Conservation (phyloP, 2,888 invertebrate genomes). For the Trissolcus brochymenae region DNA sequence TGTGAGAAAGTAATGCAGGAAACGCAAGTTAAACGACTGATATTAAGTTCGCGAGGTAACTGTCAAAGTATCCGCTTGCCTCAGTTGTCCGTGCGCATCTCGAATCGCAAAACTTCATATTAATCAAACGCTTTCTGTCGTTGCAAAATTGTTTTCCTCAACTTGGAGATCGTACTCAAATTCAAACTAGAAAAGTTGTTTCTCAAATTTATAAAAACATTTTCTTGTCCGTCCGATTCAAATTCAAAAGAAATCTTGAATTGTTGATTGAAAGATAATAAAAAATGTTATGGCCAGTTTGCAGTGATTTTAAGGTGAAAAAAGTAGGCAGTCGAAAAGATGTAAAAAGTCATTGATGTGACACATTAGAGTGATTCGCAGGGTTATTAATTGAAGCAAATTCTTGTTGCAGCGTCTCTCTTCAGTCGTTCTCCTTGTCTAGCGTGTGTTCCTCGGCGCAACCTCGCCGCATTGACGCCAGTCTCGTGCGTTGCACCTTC, state of each 20-base stretch:
- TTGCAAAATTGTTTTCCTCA: neutral
- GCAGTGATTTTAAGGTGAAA: neutral
- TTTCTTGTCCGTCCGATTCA: no score
- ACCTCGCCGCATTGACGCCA: conserved; percentile 54
- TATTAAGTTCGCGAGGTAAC: conserved; percentile 25
- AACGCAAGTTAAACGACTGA: conserved; percentile 13
- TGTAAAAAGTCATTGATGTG: neutral
- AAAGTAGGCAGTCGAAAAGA: neutral
- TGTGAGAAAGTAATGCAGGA: conserved; percentile 49
- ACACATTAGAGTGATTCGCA: neutral
- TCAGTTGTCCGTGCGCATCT: conserved; percentile 1
- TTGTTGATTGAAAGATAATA: no score
- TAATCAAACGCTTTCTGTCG: neutral
- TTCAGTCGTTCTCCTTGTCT: conserved; percentile 7
- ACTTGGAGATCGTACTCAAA: no score
- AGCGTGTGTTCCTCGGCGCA: neutral
- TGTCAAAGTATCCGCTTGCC: conserved; percentile 11
- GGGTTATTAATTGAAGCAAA: conserved; percentile 13
- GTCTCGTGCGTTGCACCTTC: conserved; percentile 54
- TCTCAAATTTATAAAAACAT: no score
- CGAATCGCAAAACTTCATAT: neutral
- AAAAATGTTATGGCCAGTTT: neutral
- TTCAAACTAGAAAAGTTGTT: no score
- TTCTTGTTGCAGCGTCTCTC: neutral
- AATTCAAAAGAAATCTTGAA: neutral